Percentiles rank a stretch among this genome's conserved stretches.
These are phyloP conservation scores for Cantharis flavilabris DNA, from an alignment of 2,888 invertebrate genomes.

Conservation along the genomic window DNA sequence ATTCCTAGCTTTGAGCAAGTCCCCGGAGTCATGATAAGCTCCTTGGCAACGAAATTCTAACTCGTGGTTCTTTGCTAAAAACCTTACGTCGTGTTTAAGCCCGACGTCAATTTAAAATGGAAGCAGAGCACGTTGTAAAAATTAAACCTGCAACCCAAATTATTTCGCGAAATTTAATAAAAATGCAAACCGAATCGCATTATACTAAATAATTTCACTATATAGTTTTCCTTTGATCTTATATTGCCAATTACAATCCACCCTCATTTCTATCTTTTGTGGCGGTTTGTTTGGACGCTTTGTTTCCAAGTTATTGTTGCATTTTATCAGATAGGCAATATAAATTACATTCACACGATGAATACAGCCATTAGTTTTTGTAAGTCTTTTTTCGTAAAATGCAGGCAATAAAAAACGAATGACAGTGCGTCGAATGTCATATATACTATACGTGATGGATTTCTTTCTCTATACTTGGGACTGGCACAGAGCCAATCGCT, in stretches of 20 bases:
- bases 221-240: conserved; percentile 16
- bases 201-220: conserved; percentile 12
- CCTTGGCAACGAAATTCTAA: conserved; percentile 39
- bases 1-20: conserved; percentile 32
- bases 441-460: conserved; percentile 34
- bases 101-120: conserved; percentile 37
- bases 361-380: conserved; percentile 22
- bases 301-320: conserved; percentile 11
- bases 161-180: conserved; percentile 7
- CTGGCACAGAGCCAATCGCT: conserved; percentile 43
- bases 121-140: conserved; percentile 18
- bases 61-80: conserved; percentile 26
- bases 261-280: conserved; percentile 16
- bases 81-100: conserved; percentile 29
- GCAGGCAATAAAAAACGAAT: conserved; percentile 19
- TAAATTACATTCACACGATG: conserved; percentile 24
- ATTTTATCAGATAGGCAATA: conserved; percentile 17
- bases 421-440: conserved; percentile 27
- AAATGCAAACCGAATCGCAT: conserved; percentile 6
- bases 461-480: conserved; percentile 34
- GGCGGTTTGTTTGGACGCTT: conserved; percentile 10
- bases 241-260: conserved; percentile 15
- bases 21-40: conserved; percentile 40
- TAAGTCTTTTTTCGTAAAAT: conserved; percentile 14
- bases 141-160: background rate